Percentiles rank a stretch among this genome's conserved stretches.
phyloP scores from a whole-genome alignment of 2,113 vertebrate species.

The Dinomys branickii region DNA sequence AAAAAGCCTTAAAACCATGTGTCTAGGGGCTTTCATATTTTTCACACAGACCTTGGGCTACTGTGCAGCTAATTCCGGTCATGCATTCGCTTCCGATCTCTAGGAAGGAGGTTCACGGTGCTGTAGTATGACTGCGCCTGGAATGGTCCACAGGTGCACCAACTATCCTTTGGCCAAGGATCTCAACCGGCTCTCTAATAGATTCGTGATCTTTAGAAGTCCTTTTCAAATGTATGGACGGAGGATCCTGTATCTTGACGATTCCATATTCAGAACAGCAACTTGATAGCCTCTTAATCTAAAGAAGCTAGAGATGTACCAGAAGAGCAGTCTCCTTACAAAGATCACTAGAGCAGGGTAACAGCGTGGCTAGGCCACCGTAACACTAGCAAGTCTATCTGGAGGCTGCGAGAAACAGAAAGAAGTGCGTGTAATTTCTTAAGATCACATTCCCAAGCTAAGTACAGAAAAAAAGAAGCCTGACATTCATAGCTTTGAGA shows the following conservation, averaged over 20 bases:
- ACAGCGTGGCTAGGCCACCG: not conserved
- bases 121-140: not conserved
- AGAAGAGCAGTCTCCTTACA: not conserved
- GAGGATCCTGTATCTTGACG: not conserved
- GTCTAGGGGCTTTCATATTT: not conserved
- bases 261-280: not conserved
- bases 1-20: not conserved
- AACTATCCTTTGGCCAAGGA: not conserved
- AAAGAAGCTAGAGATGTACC: not conserved
- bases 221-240: not conserved
- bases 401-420: not conserved
- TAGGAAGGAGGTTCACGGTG: not conserved
- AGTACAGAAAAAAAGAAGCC: not conserved
- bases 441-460: not conserved
- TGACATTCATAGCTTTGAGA: not conserved
- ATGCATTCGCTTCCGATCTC: not conserved
- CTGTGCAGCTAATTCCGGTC: not conserved
- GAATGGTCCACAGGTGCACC: not conserved
- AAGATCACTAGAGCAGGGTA: not conserved
- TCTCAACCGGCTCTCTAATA: not conserved
- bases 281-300: not conserved
- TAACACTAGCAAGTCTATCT: not conserved
- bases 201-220: not conserved
- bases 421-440: not conserved
- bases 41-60: not conserved